Evolutionary conservation across 1,140 invertebrate genomes (phyloP), one percentile per base, ranked within the genome.

Genomic region (Macrocentrus cingulum): DNA sequence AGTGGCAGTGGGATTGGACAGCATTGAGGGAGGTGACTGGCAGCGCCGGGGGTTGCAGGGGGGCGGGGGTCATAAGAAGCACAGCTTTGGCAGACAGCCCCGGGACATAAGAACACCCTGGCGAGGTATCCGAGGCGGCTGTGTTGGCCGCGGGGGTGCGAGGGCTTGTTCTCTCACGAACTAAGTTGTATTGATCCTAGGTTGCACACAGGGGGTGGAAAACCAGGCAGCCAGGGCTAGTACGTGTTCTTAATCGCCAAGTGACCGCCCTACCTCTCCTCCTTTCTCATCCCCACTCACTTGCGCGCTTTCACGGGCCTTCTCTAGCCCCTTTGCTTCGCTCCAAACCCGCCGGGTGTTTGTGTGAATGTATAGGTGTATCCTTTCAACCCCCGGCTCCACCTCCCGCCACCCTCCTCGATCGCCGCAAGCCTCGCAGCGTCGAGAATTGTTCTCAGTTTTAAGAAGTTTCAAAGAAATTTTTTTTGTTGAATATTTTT

Each of bases 181-280:
- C 74, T 80, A 80, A 80, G 78, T 80, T 76, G 77, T 80, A 80
- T 80, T 80, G 78, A 79, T 80, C 78, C 78, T 70, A 70, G 71
- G 67, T 70, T 73, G 70, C 56, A 62, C 45, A 22, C 22, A 69
- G 75, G 73, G 70, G 72, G 71, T 75, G 75, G 76, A 75, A 76
- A 80, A 77, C 74, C 76, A 74, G 76, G 69, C 75, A 76, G 76
- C 68, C 75, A 76, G 74, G 76, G 73, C 72, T 75, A 76, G 75
- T 80, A 80, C 78, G 78, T 80, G 78, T 80, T 80, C 78, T 80
- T 80, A 80, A 80, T 80, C 78, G 76, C 77, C 77, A 79, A 80
- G 77, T 80, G 78, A 79, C 77, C 76, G 72, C 75, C 76, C 75
- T 71, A 72, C 66, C 66, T 64, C 70, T 66, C 66, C 68, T 65